Evolutionary conservation across 2,113 vertebrate species (phyloP), one percentile per base, ranked within the genome.

Genomic region (Campylomormyrus tamandua): DNA sequence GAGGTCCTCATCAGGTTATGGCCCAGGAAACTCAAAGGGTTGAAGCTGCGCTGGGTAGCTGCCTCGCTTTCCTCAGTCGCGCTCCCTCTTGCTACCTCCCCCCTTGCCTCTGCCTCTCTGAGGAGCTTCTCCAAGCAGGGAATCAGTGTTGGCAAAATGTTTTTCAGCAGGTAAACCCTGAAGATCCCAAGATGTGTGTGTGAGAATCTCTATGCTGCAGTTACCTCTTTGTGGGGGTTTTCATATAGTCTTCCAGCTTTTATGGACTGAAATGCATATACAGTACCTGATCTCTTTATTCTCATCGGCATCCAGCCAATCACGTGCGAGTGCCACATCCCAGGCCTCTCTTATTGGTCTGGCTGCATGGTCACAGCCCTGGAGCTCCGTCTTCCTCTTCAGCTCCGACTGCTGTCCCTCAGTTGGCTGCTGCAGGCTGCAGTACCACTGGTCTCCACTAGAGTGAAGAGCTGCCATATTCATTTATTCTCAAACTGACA

Each of bases 91-190:
- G 83, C 9, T 48, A 24, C 45, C 21, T 48, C 83, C 45, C 83
- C 45, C 42, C 45, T 84, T 24, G 46, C 35, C 83, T 84, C 83
- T 48, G 45, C 88, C 70, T 89, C 88, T n/a, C 90, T 94, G 83
- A 96, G 90, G 80, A 96, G 92, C 6, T 93, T 93, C 92, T 96
- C 95, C 46, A 95, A 27, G 49, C 94, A 95, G 66, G 95, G 93
- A 52, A 97, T 87, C 90, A 97, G 91, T 0, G 95, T 95, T n/a
- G 96, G 96, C 21, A 97, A 91, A 24, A 97, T 91, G 84, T 95
- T 96, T n/a, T 97, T 95, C 0, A 96, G 94, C 90, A 97, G 89
- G 93, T 96, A 95, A 89, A 89, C 83, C 83, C 83, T 84, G 83
- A 46, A n/a, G 39, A 84, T 24, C 80, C 19, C 4, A 89, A 80